phyloP scores from a whole-genome alignment of 2,888 invertebrate genomes.

The Pollenia labialis region DNA sequence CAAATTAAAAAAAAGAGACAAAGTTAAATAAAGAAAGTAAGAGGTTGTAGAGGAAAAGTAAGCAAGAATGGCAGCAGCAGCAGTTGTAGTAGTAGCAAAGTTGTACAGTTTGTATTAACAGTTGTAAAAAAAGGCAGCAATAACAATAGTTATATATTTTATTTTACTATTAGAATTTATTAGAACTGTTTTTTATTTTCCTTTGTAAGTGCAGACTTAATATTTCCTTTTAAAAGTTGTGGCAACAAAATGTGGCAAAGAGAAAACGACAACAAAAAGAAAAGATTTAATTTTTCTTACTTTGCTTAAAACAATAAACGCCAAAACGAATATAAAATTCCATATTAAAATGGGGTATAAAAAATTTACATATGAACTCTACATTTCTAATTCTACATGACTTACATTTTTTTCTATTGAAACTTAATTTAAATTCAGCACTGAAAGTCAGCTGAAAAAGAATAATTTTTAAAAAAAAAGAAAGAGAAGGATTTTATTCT shows the following conservation, averaged over 20 bases:
- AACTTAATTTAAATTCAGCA: background rate
- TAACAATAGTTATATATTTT: background rate
- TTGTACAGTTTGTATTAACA: slow-evolving; percentile 8
- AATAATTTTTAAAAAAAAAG: background rate
- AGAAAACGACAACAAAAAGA: background rate
- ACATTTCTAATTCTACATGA: background rate
- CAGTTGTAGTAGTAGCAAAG: background rate
- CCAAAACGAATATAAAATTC: background rate
- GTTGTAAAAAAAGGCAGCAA: background rate
- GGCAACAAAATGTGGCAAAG: background rate
- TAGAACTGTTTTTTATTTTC: background rate
- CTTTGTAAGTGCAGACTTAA: background rate
- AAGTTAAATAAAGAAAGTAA: too few species aligned
- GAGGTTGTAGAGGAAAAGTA: too few species aligned
- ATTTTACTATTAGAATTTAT: background rate
- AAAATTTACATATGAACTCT: slow-evolving; percentile 30
- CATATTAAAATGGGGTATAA: background rate
- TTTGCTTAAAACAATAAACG: too few species aligned
- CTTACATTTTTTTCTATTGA: slow-evolving; percentile 8
- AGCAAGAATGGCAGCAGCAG: too few species aligned
- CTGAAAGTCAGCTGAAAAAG: background rate
- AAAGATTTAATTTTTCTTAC: background rate
- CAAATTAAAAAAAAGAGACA: too few species aligned
- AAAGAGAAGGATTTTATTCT: background rate
- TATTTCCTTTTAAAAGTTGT: slow-evolving; percentile 8